These are phyloP conservation scores for Tyria jacobaeae DNA, from an alignment of 2,888 invertebrate species.

Conservation along the genomic window DNA sequence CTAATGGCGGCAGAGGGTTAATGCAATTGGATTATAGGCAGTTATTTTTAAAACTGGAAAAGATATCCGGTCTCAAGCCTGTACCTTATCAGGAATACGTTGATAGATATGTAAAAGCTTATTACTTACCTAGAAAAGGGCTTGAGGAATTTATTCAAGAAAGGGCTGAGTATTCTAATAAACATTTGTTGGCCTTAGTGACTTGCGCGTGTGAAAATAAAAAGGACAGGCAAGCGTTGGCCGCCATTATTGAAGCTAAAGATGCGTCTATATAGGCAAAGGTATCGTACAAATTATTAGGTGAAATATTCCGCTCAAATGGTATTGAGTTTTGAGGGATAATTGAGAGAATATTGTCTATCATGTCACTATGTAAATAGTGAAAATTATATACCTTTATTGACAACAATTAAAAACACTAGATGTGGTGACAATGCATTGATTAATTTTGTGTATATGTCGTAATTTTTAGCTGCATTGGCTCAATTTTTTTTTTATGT, in stretches of 20 bases:
- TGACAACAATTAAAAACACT: not conserved
- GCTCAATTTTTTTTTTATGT: not conserved
- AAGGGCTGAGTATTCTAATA: conserved; percentile 95
- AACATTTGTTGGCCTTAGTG: conserved; percentile 94
- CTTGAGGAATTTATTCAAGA: conserved; percentile 96
- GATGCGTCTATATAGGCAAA: conserved; percentile 53
- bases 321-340: not conserved
- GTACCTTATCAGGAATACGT: conserved; percentile 96
- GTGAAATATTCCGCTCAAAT: not conserved
- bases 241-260: conserved; percentile 89
- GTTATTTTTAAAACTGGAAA: conserved; percentile 95
- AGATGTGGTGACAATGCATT: not conserved
- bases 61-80: conserved; percentile 93
- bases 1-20: conserved; percentile 97
- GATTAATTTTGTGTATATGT: conserved; percentile 7
- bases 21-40: conserved; percentile 99
- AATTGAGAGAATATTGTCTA: not conserved
- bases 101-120: conserved; percentile 98
- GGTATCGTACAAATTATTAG: conserved; percentile 11
- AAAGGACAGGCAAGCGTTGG: conserved; percentile 92
- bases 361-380: too few relatives aligned
- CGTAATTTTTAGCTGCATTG: conserved; percentile 8
- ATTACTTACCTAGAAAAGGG: conserved; percentile 95
- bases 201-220: conserved; percentile 96
- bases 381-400: too few relatives aligned